Evolutionary conservation across 2,113 vertebrate genomes (phyloP).

Genomic region (Chunga burmeisteri): DNA sequence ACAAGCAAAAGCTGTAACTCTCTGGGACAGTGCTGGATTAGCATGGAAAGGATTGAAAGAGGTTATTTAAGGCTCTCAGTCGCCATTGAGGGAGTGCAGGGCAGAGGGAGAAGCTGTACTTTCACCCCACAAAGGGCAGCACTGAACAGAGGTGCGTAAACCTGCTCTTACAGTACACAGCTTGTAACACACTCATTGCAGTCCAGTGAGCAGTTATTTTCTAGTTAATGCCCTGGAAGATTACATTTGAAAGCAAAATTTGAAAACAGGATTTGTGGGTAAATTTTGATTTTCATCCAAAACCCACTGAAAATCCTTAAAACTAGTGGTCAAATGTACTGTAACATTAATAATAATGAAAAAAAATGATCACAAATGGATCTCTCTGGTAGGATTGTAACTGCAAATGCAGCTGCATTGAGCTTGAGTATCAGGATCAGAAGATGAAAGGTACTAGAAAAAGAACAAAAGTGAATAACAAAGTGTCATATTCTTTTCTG

Average conservation of each 20-base stretch:
- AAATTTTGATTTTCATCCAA: background rate
- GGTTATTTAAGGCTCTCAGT: background rate
- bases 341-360: background rate
- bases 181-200: background rate
- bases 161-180: background rate
- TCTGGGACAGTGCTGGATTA: background rate
- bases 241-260: background rate
- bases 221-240: background rate
- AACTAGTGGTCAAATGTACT: background rate
- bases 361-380: background rate
- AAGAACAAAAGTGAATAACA: background rate
- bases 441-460: background rate
- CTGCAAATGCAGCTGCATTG: background rate
- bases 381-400: background rate
- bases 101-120: background rate
- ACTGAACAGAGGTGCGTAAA: background rate
- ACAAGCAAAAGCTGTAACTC: background rate
- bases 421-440: background rate
- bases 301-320: background rate
- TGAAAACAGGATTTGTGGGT: background rate
- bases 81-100: background rate
- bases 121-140: background rate
- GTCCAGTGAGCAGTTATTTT: background rate
- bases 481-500: background rate
- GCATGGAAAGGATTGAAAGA: background rate